Evolutionary conservation across 2,113 vertebrate species (phyloP), one percentile per base, ranked within the genome.

Genomic region (Clarias magur): DNA sequence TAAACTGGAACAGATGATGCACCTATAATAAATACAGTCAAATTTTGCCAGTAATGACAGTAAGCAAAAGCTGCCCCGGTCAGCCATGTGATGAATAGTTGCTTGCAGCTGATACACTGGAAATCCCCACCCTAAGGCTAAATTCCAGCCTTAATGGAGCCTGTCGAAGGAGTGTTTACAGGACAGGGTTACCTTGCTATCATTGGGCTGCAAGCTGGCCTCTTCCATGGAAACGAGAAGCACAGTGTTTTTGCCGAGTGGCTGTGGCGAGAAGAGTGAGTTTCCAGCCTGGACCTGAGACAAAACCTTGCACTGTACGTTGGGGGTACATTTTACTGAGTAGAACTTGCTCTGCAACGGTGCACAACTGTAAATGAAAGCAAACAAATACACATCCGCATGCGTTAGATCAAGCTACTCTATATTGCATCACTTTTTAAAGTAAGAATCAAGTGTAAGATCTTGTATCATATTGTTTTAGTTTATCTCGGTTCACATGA

Each of bases 151-250:
- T 27, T n/a, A 67, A 87, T 19, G 42, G 42, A 5, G 25, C 48
- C 21, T 3, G 10, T 42, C 56, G 15, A 65, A 79, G 9, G 17
- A 53, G n/a, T 48, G 72, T 75, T 34, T 75, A 27, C 60, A 2
- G 3, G 63, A 27, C 16, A 16, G 13, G 5, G 87, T 92, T 92
- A 99, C 98, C 96, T 99, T 99, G 90, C 93, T 95, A 0, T 96
- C 96, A 0, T 96, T 96, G 93, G 95, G 93, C 84, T 93, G 75
- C 0, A 92, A 1, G 91, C 98, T 99, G 68, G 96, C 94, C 0
- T 1, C 42, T 38, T 76, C 94, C 96, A 97, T 97, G 85, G 88
- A 93, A 90, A 99, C 91, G 82, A 94, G 89, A 30, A 99, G 92
- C 0, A 91, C 86, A 0, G 95, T 94, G 76, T 92, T 95, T 54